Base-by-base conservation (phyloP, 30 jellyfish, hydroid and myxozoan species). In the Aurelia sp. region DNA sequence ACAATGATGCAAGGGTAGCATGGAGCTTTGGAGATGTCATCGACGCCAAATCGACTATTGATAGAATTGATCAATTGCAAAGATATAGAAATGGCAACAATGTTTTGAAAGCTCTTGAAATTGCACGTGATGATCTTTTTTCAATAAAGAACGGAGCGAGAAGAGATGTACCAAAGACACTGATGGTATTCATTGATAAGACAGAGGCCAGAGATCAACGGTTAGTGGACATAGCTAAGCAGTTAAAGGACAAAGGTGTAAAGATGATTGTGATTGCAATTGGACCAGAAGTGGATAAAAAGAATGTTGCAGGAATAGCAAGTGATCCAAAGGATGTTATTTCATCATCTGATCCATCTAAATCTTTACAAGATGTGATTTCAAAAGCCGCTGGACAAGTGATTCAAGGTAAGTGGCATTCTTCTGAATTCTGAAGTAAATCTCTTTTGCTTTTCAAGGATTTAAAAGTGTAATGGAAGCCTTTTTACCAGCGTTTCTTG, bases 101-200 rank as follows among this genome's bases (percentile, higher is more conserved):
- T 80, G 3, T 84, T 6, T 60, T 40, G 13, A 66, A 60, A 58
- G 97, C 91, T 22, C 74, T 90, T 16, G 60, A 62, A 6, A 61
- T 77, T 4, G 97, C 89, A 59, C 51, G 37, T 23, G 62, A 41
- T 33, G 84, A 52, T 27, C 66, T 90, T 15, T 84, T 84, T 52
- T 17, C 30, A 15, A 44, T 20, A n/a, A 69, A 60, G 48, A 84
- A 53, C 58, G 96, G 89, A 16, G 93, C 93, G 3, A 92, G 97
- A 52, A 15, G 22, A 41, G 73, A 75, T 23, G 96, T 62, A 13
- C 86, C 95, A 15, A 91, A 65, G 67, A 44, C 76, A 7, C 50
- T 91, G 44, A 60, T 85, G 3, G 48, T 81, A 47, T 86, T 85
- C 48, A 58, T 74, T 61, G 82, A 80, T 22, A 81, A 70, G 52